These are phyloP conservation scores for Limosa lapponica DNA, from an alignment of 2,797 vertebrate species.

Conservation along the genomic window DNA sequence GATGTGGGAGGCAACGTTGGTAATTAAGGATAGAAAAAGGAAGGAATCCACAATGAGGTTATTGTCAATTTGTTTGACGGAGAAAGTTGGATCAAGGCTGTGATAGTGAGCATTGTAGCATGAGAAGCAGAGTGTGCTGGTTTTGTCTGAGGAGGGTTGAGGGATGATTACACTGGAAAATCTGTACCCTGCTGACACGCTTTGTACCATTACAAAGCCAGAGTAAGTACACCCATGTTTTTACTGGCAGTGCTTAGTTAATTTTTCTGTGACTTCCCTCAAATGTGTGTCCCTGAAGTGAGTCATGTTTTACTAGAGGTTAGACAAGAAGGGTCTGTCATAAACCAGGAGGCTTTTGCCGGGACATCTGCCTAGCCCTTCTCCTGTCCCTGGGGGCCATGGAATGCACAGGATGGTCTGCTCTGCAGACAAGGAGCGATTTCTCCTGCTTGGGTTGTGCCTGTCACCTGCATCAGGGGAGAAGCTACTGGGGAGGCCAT, in stretches of 20 bases:
- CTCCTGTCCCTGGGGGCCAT: background rate
- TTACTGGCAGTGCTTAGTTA: conserved; percentile 42
- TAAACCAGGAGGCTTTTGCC: background rate
- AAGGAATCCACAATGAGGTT: background rate
- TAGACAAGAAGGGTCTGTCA: background rate
- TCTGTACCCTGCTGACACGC: background rate
- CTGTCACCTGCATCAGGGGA: background rate
- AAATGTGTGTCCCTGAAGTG: conserved; percentile 39
- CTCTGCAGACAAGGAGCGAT: background rate
- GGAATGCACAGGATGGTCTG: background rate
- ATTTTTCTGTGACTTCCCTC: conserved; percentile 32
- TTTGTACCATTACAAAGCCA: conserved; percentile 35
- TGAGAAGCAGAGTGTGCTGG: background rate
- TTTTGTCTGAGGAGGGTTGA: background rate
- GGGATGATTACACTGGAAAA: conserved; percentile 17
- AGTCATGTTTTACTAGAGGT: conserved; percentile 19
- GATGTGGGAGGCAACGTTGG: fast-evolving
- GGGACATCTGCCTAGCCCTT: background rate
- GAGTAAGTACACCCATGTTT: conserved; percentile 51
- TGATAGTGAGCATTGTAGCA: background rate
- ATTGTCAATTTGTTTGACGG: background rate
- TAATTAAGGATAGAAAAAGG: background rate
- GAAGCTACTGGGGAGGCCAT: background rate
- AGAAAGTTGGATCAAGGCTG: background rate
- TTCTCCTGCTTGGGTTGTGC: background rate